phyloP scores from a whole-genome alignment of 2,888 invertebrate genomes.

The Harmothoe impar region DNA sequence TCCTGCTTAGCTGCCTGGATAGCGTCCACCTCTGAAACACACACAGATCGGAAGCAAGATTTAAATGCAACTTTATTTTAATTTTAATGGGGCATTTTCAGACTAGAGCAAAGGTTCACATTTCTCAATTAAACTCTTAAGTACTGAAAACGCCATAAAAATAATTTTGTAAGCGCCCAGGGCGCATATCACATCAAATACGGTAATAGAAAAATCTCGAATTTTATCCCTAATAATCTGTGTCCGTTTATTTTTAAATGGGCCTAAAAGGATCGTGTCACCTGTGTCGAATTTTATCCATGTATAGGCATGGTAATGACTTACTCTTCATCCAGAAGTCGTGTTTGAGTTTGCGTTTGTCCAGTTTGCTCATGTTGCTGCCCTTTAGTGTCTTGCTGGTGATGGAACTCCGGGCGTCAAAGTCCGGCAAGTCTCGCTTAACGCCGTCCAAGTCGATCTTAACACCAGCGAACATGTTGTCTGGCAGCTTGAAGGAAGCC shows the following conservation, averaged over 20 bases:
- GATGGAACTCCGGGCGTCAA: conserved; percentile 78
- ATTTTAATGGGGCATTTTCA: background rate
- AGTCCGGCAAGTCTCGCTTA: conserved; percentile 69
- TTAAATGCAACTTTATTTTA: too few relatives aligned
- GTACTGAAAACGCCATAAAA: too few relatives aligned
- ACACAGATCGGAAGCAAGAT: too few relatives aligned
- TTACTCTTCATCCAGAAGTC: conserved; percentile 80
- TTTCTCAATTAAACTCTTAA: too few relatives aligned
- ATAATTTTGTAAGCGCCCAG: too few relatives aligned
- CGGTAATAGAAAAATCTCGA: background rate
- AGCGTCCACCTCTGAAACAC: conserved; percentile 75
- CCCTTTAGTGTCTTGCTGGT: conserved; percentile 80
- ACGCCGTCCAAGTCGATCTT: conserved; percentile 64
- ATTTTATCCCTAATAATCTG: too few relatives aligned
- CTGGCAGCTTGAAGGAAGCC: background rate
- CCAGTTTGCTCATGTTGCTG: conserved; percentile 78
- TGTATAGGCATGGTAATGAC: too few relatives aligned
- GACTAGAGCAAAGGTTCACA: background rate
- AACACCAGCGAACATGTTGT: conserved; percentile 46
- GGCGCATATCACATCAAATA: too few relatives aligned
- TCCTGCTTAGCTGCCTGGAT: conserved; percentile 75
- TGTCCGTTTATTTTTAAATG: too few relatives aligned
- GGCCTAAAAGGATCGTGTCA: too few relatives aligned
- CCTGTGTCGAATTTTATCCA: too few relatives aligned
- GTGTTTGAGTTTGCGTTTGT: conserved; percentile 78